Percentiles rank a stretch among this genome's conserved stretches.
phyloP scores from a whole-genome alignment of 2,797 vertebrate species.

The Heterohyrax brucei region DNA sequence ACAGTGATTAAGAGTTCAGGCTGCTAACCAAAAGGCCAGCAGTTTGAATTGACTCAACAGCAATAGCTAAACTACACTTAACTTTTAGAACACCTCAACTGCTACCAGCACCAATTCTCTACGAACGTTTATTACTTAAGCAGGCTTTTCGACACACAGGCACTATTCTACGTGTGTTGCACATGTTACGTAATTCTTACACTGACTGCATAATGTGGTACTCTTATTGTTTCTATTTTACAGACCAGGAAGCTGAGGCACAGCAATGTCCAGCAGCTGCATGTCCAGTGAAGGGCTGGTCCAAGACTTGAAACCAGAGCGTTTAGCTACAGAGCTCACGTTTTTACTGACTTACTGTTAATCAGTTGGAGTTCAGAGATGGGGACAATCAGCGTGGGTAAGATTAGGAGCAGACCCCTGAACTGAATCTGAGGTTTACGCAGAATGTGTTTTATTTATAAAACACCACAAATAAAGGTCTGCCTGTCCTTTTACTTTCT shows the following conservation, averaged over 20 bases:
- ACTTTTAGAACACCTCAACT: background rate
- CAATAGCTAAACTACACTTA: background rate
- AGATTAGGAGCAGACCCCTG: fast-evolving
- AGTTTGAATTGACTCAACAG: too few species aligned
- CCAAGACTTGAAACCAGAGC: too few species aligned
- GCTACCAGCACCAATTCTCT: too few species aligned
- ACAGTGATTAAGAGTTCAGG: too few species aligned
- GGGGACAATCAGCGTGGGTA: background rate
- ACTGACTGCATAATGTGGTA: background rate
- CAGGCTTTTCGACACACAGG: background rate
- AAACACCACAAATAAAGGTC: background rate
- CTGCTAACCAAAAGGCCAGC: too few species aligned
- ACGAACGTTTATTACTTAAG: background rate
- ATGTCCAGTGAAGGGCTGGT: too few species aligned
- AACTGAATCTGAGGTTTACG: too few species aligned
- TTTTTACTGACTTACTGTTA: background rate
- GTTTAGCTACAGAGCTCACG: too few species aligned
- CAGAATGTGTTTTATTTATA: background rate
- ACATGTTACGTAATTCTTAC: background rate
- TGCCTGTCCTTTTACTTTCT: background rate
- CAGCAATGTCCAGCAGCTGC: too few species aligned
- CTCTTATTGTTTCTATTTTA: too few species aligned
- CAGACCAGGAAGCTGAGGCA: too few species aligned
- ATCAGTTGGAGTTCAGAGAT: background rate
- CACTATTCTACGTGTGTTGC: background rate